Conservation (phyloP, 2,113 vertebrate species). For the Aix galericulata region DNA sequence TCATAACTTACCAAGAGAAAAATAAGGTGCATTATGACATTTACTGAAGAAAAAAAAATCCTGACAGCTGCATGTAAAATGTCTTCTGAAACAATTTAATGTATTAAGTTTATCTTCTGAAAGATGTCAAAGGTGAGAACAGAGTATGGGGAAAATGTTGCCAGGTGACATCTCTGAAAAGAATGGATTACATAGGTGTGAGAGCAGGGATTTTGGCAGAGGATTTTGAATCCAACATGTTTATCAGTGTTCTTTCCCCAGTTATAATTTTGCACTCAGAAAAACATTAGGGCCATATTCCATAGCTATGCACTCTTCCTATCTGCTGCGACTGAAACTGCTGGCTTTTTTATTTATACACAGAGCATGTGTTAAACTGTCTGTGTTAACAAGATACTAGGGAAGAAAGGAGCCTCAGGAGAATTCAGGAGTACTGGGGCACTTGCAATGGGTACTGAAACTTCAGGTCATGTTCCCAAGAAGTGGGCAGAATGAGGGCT, state of each 20-base stretch:
- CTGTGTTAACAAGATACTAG: background rate
- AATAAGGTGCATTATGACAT: background rate
- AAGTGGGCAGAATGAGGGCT: background rate
- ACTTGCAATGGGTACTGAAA: background rate
- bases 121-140: background rate
- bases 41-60: background rate
- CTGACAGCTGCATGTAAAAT: background rate
- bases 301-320: background rate
- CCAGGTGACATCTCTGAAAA: background rate
- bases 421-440: background rate
- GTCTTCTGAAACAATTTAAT: background rate
- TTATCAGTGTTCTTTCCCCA: background rate
- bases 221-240: rapidly evolving
- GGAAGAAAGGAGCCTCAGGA: background rate
- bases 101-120: background rate
- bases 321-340: background rate
- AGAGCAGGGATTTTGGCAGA: background rate
- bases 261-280: background rate
- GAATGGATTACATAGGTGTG: background rate
- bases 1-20: background rate
- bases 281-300: rapidly evolving
- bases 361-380: background rate
- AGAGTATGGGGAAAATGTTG: background rate
- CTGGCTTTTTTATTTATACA: background rate
- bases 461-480: background rate